Conservation (phyloP, 92 coral and sea anemone species). For the Chrysogorgia sp. region DNA sequence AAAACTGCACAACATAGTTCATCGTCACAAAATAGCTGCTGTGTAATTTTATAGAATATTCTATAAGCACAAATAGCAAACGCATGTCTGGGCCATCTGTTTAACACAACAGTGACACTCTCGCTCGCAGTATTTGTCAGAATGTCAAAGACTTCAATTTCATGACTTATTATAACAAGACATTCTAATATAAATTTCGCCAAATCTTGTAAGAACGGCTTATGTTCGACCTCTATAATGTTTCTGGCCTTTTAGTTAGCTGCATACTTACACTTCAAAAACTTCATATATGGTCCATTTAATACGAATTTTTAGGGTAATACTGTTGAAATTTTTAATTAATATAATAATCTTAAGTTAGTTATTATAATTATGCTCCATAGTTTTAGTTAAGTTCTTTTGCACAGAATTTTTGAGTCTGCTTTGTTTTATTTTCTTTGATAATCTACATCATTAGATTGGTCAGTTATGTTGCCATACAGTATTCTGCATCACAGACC, state of each 20-base stretch:
- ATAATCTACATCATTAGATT: too few relatives aligned
- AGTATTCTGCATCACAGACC: too few relatives aligned
- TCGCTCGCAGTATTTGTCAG: too few relatives aligned
- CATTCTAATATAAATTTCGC: too few relatives aligned
- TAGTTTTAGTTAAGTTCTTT: not conserved
- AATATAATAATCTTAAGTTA: not conserved
- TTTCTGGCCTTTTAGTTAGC: too few relatives aligned
- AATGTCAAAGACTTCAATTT: too few relatives aligned
- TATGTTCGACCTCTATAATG: too few relatives aligned
- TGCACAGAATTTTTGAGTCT: not conserved
- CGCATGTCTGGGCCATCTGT: not conserved
- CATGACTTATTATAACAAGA: too few relatives aligned
- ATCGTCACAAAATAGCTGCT: conserved; percentile 72
- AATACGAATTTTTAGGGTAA: not conserved
- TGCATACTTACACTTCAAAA: not conserved
- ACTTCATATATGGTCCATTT: not conserved
- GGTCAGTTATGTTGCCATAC: too few relatives aligned
- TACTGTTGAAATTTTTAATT: not conserved
- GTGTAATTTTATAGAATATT: conserved; percentile 68
- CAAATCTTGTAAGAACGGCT: too few relatives aligned
- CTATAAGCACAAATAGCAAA: not conserved
- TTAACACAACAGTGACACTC: not conserved
- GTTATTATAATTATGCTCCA: not conserved
- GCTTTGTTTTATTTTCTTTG: not conserved
- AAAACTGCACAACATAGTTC: conserved; percentile 84